Conservation (phyloP, 2,888 invertebrate genomes). For the Deilephila elpenor region DNA sequence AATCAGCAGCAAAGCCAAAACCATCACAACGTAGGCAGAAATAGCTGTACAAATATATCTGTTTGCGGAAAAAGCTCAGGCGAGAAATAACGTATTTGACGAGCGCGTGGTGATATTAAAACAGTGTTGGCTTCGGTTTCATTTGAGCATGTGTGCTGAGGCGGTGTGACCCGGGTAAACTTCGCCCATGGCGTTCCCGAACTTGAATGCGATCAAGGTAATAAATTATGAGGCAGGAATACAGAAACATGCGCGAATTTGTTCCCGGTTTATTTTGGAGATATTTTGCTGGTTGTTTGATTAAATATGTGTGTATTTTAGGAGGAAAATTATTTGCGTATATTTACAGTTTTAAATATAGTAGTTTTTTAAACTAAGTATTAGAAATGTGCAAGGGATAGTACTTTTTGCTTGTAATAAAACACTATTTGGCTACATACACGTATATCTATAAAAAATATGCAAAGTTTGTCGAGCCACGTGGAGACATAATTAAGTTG, state of each 20-base stretch:
- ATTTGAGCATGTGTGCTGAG: slow-evolving; percentile 24
- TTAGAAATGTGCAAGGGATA: too few species aligned
- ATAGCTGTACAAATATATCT: not conserved
- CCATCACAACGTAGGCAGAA: not conserved
- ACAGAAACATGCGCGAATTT: not conserved
- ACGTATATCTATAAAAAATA: too few species aligned
- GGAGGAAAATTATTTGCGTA: too few species aligned
- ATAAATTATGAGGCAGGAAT: slow-evolving; percentile 28
- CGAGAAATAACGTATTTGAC: slow-evolving; percentile 18
- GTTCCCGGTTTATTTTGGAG: not conserved
- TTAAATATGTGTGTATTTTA: too few species aligned
- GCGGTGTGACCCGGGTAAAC: slow-evolving; percentile 12
- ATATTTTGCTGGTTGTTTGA: not conserved
- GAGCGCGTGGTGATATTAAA: slow-evolving; percentile 21
- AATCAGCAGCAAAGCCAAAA: too few species aligned
- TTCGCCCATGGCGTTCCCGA: slow-evolving; percentile 20
- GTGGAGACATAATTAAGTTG: too few species aligned
- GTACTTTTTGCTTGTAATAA: too few species aligned
- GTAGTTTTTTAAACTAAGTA: too few species aligned
- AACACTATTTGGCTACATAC: too few species aligned
- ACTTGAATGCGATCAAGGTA: slow-evolving; percentile 26
- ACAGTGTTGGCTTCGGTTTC: slow-evolving; percentile 23
- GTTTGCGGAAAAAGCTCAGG: slow-evolving; percentile 15
- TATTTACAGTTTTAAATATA: too few species aligned
- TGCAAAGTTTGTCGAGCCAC: too few species aligned